phyloP scores from a whole-genome alignment of 2,888 invertebrate species.

The Dusona sp. region DNA sequence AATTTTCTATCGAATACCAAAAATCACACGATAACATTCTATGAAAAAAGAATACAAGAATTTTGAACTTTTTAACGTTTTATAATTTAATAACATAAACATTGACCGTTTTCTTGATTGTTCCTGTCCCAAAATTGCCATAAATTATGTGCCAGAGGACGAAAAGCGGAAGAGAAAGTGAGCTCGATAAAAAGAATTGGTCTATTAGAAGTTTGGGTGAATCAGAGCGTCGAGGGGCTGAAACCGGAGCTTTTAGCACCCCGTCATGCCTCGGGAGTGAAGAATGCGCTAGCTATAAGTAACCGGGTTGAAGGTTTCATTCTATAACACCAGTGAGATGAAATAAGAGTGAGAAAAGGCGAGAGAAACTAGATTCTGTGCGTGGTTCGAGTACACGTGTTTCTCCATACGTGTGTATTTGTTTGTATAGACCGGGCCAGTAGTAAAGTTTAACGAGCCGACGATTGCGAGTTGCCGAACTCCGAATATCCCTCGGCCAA shows the following conservation, averaged over 20 bases:
- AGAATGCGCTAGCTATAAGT: slow-evolving; percentile 47
- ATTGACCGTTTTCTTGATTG: not conserved
- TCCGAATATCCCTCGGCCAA: slow-evolving; percentile 58
- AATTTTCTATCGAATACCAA: too few relatives aligned
- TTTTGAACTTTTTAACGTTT: not conserved
- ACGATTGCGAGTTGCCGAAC: slow-evolving; percentile 68
- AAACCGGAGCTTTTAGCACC: slow-evolving; percentile 55
- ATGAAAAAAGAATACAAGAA: too few relatives aligned
- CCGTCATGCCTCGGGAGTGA: slow-evolving; percentile 25
- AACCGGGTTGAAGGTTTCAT: slow-evolving; percentile 41
- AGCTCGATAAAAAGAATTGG: slow-evolving; percentile 42
- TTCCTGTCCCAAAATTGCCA: not conserved
- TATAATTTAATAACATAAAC: not conserved
- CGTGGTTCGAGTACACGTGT: slow-evolving; percentile 50
- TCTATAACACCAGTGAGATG: slow-evolving; percentile 35
- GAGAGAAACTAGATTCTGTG: slow-evolving; percentile 40
- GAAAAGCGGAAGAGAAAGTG: not conserved
- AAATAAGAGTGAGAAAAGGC: slow-evolving; percentile 44
- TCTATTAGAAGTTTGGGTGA: slow-evolving; percentile 54
- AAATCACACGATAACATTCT: too few relatives aligned
- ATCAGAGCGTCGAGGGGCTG: slow-evolving; percentile 27
- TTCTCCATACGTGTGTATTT: not conserved
- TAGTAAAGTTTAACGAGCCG: slow-evolving; percentile 67
- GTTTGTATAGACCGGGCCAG: slow-evolving; percentile 37
- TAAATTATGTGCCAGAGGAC: not conserved